Evolutionary conservation across 2,113 vertebrate genomes (phyloP).

Genomic region (Pachycephala philippinensis): DNA sequence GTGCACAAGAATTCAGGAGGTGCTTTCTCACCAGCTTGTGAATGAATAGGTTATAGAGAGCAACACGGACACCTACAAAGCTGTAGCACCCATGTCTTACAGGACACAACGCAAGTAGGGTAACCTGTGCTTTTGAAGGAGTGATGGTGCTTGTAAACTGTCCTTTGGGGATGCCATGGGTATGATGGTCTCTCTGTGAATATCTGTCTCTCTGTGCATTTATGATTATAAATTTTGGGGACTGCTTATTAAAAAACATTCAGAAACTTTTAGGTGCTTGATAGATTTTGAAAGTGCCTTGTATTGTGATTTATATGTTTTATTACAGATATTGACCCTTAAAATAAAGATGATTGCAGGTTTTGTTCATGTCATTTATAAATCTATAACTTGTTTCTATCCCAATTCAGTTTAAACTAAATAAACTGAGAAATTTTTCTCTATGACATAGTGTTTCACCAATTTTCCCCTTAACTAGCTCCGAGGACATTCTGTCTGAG

Average conservation of each 20-base stretch:
- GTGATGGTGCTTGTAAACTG: not conserved
- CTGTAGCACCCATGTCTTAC: not conserved
- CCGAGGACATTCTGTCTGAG: not conserved
- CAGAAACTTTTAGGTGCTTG: not conserved
- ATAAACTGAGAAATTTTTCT: not conserved
- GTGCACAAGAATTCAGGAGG: accelerated
- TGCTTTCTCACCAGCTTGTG: not conserved
- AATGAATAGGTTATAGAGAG: not conserved
- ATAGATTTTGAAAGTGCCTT: not conserved
- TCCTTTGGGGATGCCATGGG: not conserved
- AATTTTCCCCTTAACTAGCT: not conserved
- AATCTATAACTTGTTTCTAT: not conserved
- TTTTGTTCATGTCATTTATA: not conserved
- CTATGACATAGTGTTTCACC: not conserved
- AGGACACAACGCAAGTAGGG: not conserved
- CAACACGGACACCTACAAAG: not conserved
- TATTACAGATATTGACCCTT: not conserved
- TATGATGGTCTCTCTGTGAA: not conserved
- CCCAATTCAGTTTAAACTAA: not conserved
- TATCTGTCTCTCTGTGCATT: not conserved
- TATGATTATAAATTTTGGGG: not conserved
- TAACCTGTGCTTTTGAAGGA: not conserved
- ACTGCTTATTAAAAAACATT: not conserved
- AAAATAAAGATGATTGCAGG: not conserved
- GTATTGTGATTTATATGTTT: not conserved